Percentiles rank a stretch among this genome's conserved stretches.
Evolutionary conservation across 2,113 vertebrate genomes (phyloP).

Genomic region (Macaca mulatta): DNA sequence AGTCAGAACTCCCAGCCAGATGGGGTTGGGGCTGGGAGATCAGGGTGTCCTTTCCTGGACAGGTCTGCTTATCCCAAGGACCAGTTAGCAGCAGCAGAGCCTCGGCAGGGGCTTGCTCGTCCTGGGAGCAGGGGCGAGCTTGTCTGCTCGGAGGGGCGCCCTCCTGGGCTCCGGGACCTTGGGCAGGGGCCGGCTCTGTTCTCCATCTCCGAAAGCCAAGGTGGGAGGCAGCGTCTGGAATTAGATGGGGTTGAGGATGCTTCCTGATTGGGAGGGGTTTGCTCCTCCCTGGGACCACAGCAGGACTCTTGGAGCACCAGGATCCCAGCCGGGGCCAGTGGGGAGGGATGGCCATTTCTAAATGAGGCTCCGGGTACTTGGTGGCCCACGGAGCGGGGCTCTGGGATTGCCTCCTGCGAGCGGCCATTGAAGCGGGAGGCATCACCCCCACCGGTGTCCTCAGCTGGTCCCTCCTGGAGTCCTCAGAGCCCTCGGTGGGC

Average conservation of each 20-base stretch:
- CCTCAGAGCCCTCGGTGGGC: background rate
- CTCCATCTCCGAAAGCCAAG: background rate
- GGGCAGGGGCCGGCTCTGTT: rapidly evolving
- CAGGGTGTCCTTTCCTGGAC: background rate
- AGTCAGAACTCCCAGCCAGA: background rate
- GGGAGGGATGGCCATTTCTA: background rate
- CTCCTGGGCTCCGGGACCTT: background rate
- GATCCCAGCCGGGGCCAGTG: background rate
- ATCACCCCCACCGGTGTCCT: background rate
- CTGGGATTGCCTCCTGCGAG: background rate
- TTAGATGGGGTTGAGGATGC: background rate
- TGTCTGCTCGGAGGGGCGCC: background rate
- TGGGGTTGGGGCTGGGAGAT: background rate
- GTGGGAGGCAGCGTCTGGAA: too few relatives aligned
- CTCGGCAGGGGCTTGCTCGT: rapidly evolving
- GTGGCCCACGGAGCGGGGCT: background rate
- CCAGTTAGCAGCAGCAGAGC: background rate
- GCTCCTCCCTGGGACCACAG: background rate
- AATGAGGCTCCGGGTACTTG: background rate
- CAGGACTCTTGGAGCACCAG: background rate
- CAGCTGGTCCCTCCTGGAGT: rapidly evolving
- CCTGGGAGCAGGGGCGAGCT: background rate
- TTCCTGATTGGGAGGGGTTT: background rate
- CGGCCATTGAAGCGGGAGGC: background rate
- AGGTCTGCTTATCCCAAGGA: background rate